Evolutionary conservation across 1,140 invertebrate genomes (phyloP), one percentile per base, ranked within the genome.

Genomic region (Pollicipes pollicipes): DNA sequence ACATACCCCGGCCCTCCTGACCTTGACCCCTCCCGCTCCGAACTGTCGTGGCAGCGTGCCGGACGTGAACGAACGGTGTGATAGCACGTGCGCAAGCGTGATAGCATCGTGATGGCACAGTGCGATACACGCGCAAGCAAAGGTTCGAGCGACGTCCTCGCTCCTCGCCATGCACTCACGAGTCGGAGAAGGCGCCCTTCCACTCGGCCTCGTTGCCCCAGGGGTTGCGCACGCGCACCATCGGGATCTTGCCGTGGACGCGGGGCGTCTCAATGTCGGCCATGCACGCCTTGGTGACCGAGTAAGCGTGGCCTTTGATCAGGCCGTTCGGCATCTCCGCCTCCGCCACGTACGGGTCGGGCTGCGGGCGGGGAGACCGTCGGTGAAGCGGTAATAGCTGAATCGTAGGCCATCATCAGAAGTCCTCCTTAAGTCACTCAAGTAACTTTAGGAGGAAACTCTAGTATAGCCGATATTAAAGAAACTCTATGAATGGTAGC

Each of bases 161-260:
- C n/a, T n/a, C n/a, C n/a, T n/a, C n/a, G n/a, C n/a, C n/a, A n/a
- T n/a, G n/a, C n/a, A 58, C 45, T 58, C 17, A 82, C 88, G 88
- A 85, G 79, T 98, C 95, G 79, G 91, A 92, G 94, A 95, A 98
- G 0, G 93, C 84, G 30, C 96, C 96, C 77, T 95, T 97, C 96
- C 96, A 99, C 81, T 99, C 96, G 0, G 89, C 88, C 78, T 97
- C 92, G 78, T 97, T 97, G 28, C 95, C 96, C 96, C 95, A 98
- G 0, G 96, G 96, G 84, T 98, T 98, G 58, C 95, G 83, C 76
- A 98, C 84, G 69, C 96, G 83, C 29, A 97, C 82, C 69, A 98
- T 83, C 0, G 91, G 90, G 75, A 94, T 93, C 81, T 90, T 91
- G 6, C 77, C 77, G 21, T 76, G 74, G 30, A 80, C 78, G 45